Conservation (phyloP, 2,888 invertebrate genomes). For the Hesperia comma region DNA sequence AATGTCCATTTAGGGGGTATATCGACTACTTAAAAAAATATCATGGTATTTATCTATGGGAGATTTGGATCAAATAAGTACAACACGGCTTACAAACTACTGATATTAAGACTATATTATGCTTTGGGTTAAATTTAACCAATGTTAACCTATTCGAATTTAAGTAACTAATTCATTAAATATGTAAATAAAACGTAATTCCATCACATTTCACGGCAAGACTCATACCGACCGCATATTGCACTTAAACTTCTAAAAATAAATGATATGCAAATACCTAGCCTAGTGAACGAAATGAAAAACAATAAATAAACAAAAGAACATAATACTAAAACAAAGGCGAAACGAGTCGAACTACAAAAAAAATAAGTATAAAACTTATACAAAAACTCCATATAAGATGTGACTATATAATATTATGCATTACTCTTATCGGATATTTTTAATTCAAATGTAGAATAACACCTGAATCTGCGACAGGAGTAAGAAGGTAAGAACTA, state of each 20-base stretch:
- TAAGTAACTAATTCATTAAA: slow-evolving; percentile 20
- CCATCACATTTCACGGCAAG: slow-evolving; percentile 66
- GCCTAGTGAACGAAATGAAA: slow-evolving; percentile 50
- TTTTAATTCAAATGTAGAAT: neutral
- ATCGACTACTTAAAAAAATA: slow-evolving; percentile 36
- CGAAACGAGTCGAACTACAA: neutral
- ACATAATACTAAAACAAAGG: neutral
- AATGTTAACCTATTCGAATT: slow-evolving; percentile 37
- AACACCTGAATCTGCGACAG: neutral
- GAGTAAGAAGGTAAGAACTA: slow-evolving; percentile 35
- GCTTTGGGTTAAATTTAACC: slow-evolving; percentile 58
- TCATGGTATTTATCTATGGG: slow-evolving; percentile 31
- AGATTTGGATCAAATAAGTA: slow-evolving; percentile 44
- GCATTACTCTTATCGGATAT: slow-evolving; percentile 4
- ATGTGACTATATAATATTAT: slow-evolving; percentile 18
- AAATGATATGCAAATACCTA: slow-evolving; percentile 72
- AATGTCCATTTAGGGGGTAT: slow-evolving; percentile 33
- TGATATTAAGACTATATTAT: slow-evolving; percentile 49
- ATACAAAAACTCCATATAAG: neutral
- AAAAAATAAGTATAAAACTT: neutral
- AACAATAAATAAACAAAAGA: slow-evolving; percentile 6
- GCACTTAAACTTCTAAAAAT: slow-evolving; percentile 63
- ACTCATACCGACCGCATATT: slow-evolving; percentile 61
- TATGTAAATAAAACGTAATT: slow-evolving; percentile 41
- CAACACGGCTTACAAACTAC: slow-evolving; percentile 44